Percentiles rank a stretch among this genome's conserved stretches.
Evolutionary conservation across 1,140 invertebrate species (phyloP).

Genomic region (Lasioglossum baleicum): DNA sequence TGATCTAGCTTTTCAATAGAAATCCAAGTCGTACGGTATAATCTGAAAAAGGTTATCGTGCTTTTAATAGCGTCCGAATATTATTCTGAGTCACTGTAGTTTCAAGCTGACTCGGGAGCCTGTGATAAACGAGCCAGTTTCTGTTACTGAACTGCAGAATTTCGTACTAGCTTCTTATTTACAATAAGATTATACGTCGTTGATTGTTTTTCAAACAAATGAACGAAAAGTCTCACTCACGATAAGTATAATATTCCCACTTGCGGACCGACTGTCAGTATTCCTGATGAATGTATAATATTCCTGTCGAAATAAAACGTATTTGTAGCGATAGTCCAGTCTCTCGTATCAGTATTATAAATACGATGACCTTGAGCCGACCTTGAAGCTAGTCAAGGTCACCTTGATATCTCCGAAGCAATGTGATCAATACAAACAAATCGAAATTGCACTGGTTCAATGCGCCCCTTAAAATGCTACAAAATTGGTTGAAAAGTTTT

Average conservation of each 20-base stretch:
- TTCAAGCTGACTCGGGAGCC: background rate
- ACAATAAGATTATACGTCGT: no score
- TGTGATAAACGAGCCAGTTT: slow-evolving; percentile 6
- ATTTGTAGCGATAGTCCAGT: background rate
- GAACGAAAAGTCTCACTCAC: background rate
- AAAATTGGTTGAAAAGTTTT: no score
- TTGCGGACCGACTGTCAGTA: background rate
- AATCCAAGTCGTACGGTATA: no score
- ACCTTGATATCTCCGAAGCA: no score
- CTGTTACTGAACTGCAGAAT: background rate
- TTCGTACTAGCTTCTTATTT: background rate
- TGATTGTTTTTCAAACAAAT: background rate
- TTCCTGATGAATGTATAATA: background rate
- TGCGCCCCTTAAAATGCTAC: no score
- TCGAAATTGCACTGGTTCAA: no score
- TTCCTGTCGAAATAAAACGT: slow-evolving; percentile 4
- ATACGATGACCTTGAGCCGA: background rate
- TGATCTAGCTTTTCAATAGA: no score
- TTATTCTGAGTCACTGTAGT: no score
- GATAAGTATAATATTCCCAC: background rate
- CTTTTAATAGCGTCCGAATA: no score
- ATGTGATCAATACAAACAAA: no score
- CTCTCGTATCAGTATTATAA: background rate
- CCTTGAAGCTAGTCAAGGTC: no score
- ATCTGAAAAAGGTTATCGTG: no score